phyloP scores from a whole-genome alignment of 2,113 vertebrate genomes.

The Phoenicopterus ruber region DNA sequence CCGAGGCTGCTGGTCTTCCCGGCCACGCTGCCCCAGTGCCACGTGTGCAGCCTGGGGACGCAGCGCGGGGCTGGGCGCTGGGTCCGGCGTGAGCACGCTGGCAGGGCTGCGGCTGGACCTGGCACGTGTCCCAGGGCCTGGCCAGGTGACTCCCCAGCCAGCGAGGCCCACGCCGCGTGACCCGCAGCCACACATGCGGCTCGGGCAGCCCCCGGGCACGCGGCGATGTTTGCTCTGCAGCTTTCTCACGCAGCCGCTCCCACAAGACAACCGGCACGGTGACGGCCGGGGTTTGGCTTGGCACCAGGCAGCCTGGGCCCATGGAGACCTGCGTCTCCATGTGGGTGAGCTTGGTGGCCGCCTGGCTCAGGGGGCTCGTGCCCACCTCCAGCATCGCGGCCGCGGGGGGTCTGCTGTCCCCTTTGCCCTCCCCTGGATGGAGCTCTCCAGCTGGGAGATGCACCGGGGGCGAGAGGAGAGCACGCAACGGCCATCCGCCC shows the following conservation, averaged over 20 bases:
- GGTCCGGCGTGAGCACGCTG: fast-evolving
- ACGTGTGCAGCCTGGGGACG: not conserved
- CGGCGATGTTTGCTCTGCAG: fast-evolving
- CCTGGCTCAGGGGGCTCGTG: constrained; percentile 76
- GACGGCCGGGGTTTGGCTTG: not conserved
- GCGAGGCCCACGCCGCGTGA: fast-evolving
- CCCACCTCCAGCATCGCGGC: constrained; percentile 76
- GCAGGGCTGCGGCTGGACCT: not conserved
- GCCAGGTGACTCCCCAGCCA: not conserved
- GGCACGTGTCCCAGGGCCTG: not conserved
- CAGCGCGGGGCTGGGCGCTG: not conserved
- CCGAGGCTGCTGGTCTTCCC: constrained; percentile 77
- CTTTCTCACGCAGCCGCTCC: not conserved
- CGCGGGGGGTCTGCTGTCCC: constrained; percentile 72
- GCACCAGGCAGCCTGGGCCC: not conserved
- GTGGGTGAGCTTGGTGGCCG: constrained; percentile 73
- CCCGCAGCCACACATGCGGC: not conserved
- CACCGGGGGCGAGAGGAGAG: not conserved
- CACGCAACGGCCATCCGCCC: fast-evolving
- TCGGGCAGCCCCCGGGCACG: not conserved
- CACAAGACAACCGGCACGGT: not conserved
- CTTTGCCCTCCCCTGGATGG: constrained; percentile 73
- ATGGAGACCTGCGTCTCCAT: constrained; percentile 73
- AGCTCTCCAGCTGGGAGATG: constrained; percentile 73
- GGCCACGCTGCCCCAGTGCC: constrained; percentile 74